These are phyloP conservation scores for Rhabdornis inornatus DNA, from an alignment of 2,113 vertebrate species.

Conservation along the genomic window DNA sequence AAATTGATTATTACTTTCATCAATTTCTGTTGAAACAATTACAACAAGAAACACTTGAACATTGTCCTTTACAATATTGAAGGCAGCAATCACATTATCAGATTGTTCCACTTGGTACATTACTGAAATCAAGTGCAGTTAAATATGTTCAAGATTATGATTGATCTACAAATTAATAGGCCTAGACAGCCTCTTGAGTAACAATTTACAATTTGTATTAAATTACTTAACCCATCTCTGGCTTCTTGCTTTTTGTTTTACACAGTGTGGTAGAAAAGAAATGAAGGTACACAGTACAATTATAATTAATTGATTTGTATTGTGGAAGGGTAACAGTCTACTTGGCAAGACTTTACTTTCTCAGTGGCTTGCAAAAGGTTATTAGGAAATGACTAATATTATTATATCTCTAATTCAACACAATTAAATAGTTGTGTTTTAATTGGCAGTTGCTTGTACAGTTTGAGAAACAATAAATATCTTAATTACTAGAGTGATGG, in stretches of 20 bases:
- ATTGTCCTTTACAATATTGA: neutral
- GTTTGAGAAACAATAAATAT: neutral
- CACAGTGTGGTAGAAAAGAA: neutral
- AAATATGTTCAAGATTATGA: neutral
- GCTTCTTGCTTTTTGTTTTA: neutral
- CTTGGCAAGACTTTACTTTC: constrained; percentile 25
- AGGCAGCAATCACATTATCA: neutral
- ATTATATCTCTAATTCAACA: constrained; percentile 30
- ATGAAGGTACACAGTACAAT: neutral
- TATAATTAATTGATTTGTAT: constrained; percentile 43
- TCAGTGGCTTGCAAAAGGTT: neutral
- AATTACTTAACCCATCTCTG: neutral
- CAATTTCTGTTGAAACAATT: neutral
- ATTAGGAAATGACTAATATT: constrained; percentile 33
- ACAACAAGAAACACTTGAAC: neutral
- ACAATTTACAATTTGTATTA: neutral
- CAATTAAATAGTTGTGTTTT: constrained; percentile 19
- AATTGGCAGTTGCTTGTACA: neutral
- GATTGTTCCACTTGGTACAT: neutral
- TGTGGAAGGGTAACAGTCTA: neutral
- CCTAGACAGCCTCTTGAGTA: neutral
- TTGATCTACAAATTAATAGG: constrained; percentile 10
- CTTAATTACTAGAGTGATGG: neutral
- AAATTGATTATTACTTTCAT: neutral
- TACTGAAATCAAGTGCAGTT: neutral